Conservation (phyloP, 2,113 vertebrate species). For the Myiagra hebetior region DNA sequence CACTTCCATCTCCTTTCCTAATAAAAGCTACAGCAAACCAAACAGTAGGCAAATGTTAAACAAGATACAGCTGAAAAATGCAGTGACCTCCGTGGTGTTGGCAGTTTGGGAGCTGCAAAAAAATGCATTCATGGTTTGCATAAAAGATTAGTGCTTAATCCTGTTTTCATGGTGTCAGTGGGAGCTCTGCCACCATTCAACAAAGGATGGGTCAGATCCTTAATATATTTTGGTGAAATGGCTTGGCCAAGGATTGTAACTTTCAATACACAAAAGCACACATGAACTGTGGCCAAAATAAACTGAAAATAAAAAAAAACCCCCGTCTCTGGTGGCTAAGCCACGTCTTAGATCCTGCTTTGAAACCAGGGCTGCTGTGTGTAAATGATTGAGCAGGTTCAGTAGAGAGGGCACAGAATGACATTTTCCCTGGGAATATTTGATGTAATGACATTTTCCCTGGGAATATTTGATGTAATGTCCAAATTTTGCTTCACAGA, state of each 20-base stretch:
- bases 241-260: neutral
- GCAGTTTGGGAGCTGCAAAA: neutral
- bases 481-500: neutral
- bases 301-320: neutral
- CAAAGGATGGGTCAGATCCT: neutral
- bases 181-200: neutral
- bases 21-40: neutral
- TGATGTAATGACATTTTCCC: neutral
- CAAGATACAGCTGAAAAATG: neutral
- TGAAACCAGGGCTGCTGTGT: neutral
- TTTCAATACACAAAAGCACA: neutral
- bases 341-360: neutral
- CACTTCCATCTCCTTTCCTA: neutral
- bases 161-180: neutral
- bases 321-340: neutral
- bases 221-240: neutral
- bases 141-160: constrained; percentile 25
- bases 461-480: neutral
- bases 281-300: neutral
- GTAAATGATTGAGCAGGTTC: neutral
- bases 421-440: neutral
- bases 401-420: neutral
- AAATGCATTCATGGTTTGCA: neutral
- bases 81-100: neutral
- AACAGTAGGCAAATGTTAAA: neutral